phyloP scores from a whole-genome alignment of 2,888 invertebrate genomes.

The Coecobrya sp. region DNA sequence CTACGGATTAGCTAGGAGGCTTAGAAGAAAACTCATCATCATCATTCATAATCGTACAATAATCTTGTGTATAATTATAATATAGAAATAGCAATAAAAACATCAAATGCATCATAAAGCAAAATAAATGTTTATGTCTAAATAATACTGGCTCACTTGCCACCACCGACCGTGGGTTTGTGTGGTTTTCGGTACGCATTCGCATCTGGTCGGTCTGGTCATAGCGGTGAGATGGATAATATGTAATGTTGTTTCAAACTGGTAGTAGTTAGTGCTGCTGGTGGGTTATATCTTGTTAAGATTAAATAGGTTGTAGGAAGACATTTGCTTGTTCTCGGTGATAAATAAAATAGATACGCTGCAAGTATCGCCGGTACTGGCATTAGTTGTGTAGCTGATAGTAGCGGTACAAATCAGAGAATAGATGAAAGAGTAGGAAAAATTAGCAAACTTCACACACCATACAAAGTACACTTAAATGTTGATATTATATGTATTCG shows the following conservation, averaged over 20 bases:
- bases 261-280: slow-evolving; percentile 38
- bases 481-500: not conserved
- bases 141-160: slow-evolving; percentile 58
- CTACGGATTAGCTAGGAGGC: not conserved
- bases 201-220: slow-evolving; percentile 39
- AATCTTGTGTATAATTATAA: slow-evolving; percentile 65
- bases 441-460: slow-evolving; percentile 75
- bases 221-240: slow-evolving; percentile 7
- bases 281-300: not conserved
- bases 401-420: not conserved
- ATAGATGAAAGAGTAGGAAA: slow-evolving; percentile 32
- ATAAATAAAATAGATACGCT: not conserved
- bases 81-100: slow-evolving; percentile 76
- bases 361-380: not conserved
- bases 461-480: slow-evolving; percentile 45
- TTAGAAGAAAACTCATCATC: not conserved
- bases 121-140: slow-evolving; percentile 78
- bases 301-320: slow-evolving; percentile 11
- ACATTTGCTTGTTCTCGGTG: slow-evolving; percentile 8
- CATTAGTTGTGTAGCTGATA: not conserved
- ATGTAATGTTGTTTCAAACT: slow-evolving; percentile 26
- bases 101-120: slow-evolving; percentile 80
- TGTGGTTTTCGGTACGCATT: not conserved
- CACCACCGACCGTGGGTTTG: not conserved
- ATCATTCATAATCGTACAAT: slow-evolving; percentile 12